A percentile compares a stretch with the other conserved stretches of the same genome.
Conservation (phyloP, 2,113 vertebrate species). For the Arvicanthis niloticus region DNA sequence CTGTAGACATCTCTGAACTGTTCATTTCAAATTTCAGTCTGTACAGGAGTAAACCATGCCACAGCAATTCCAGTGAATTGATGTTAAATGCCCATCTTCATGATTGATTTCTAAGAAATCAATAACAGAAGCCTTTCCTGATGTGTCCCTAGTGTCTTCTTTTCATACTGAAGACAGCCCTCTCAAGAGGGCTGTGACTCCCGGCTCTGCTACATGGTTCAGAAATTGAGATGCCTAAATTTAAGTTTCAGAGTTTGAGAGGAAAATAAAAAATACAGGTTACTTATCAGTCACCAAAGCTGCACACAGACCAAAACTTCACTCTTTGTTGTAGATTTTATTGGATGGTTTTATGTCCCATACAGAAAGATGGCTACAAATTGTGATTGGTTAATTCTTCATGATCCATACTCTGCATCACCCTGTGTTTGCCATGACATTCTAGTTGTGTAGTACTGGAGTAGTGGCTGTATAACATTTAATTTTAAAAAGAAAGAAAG, state of each 20-base stretch:
- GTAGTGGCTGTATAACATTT: not conserved
- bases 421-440: not conserved
- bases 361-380: not conserved
- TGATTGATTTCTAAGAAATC: constrained; percentile 57
- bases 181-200: not conserved
- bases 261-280: not conserved
- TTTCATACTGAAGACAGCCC: not conserved
- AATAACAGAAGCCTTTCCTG: constrained; percentile 9
- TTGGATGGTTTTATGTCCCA: not conserved
- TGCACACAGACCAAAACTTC: not conserved
- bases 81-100: constrained; percentile 42
- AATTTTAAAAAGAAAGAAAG: not conserved
- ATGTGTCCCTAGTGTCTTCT: not conserved
- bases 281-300: not conserved
- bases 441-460: not conserved
- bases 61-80: constrained; percentile 44
- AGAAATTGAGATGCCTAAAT: not conserved
- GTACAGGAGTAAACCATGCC: not conserved
- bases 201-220: not conserved
- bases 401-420: not conserved
- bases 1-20: not conserved
- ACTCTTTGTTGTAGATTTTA: not conserved
- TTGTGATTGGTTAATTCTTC: not conserved
- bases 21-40: constrained; percentile 17
- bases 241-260: not conserved